Base-by-base conservation (phyloP, 1,140 invertebrate genomes). In the Olivierus martensii region DNA sequence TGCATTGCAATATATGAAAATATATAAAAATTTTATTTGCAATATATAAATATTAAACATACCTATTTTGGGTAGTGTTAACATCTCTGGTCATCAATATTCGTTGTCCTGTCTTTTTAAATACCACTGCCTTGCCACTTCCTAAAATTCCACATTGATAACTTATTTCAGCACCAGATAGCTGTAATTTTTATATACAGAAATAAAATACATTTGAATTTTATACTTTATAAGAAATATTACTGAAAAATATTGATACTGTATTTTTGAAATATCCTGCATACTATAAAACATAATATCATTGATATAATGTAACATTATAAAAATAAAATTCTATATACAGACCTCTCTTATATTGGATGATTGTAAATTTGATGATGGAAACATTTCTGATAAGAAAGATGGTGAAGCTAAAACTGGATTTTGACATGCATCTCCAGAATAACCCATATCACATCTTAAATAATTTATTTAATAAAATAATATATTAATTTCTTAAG, bases 401-500 rank as follows among this genome's bases (percentile, higher is more conserved):
- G 63, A 60, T 6, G 66, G 65, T 36, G 65, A 62, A 7, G 61
- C 62, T 1, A 61, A 50, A 3, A 64, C 62, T 10, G 67, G 42
- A 12, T 54, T 35, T 38, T 65, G 57, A 63, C 71, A 73, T 0
- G 60, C 61, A 0, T 51, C 38, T 0, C 71, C 71, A 49, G 56
- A 49, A 53, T 65, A 72, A 6, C 69, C 70, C 62, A 69, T 69
- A 53, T 72, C 69, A 65, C 71, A 73, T 36, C 69, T 72, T 60
- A 3, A 55, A 56, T n/a, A 18, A 22, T 44, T 44, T 37, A 47
- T 36, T 28, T 28, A 6, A 6, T 28, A 28, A 28, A 28, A 28
- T 28, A 28, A 9, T 6, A 28, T 28, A 28, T 28, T 9, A 28
- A 28, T 6, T 28, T 28, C 28, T n/a, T n/a, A 28, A 28, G 28